Percentiles rank a stretch among this genome's conserved stretches.
Evolutionary conservation across 2,113 vertebrate species (phyloP).

Genomic region (Zosterops lateralis): DNA sequence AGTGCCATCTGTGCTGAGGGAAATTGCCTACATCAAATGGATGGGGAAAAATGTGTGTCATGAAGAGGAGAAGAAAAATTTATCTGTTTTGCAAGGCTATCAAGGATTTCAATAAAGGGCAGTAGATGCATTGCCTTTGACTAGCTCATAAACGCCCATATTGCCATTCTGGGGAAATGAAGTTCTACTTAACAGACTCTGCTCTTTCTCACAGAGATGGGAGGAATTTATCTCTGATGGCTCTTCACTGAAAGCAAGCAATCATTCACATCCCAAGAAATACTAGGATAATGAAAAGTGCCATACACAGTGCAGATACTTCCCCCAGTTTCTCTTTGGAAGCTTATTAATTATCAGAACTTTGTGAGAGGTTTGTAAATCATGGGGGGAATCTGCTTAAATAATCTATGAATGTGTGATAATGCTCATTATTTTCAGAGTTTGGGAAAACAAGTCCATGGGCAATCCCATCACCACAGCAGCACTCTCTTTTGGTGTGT

Average conservation of each 20-base stretch:
- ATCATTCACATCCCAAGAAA: conserved; percentile 16
- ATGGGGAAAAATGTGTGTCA: neutral
- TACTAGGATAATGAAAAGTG: neutral
- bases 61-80: neutral
- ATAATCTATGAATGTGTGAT: neutral
- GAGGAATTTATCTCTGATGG: conserved; percentile 2
- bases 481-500: neutral
- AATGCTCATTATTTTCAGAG: neutral
- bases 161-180: neutral
- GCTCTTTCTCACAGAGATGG: neutral
- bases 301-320: neutral
- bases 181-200: neutral
- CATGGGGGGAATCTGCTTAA: neutral
- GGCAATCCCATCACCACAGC: neutral
- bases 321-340: neutral
- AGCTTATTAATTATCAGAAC: neutral
- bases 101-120: conserved; percentile 7
- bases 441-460: neutral
- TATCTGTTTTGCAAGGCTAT: conserved; percentile 12
- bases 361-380: neutral
- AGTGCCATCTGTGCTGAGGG: neutral
- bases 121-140: neutral
- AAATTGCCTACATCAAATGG: neutral
- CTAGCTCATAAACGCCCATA: neutral
- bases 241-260: neutral